These are phyloP conservation scores for Penaeus chinensis DNA, from an alignment of 1,140 invertebrate genomes.

Conservation along the genomic window DNA sequence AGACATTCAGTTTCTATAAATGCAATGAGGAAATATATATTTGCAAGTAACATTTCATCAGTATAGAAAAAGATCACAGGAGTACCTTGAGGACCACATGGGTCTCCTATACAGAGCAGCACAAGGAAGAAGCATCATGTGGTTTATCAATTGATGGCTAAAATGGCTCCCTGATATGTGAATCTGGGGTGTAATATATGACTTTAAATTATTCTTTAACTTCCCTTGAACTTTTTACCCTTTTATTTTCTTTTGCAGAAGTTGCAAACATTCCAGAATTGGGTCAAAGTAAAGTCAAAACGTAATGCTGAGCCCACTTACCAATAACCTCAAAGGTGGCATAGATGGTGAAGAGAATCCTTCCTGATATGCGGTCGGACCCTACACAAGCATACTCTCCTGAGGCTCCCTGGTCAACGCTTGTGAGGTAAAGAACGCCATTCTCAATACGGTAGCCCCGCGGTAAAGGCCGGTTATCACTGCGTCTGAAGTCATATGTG, in stretches of 20 bases:
- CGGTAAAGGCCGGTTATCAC: conserved; percentile 75
- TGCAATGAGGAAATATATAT: too few species aligned
- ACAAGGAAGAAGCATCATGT: conserved; percentile 12
- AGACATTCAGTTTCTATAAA: not conserved
- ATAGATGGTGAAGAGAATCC: conserved; percentile 69
- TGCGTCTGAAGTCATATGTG: conserved; percentile 73
- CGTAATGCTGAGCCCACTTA: conserved; percentile 68
- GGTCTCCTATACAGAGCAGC: conserved; percentile 46
- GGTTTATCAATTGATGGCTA: too few species aligned
- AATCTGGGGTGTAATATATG: too few species aligned
- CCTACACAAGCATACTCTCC: conserved; percentile 85
- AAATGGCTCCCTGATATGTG: too few species aligned
- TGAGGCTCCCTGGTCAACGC: conserved; percentile 75
- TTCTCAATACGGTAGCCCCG: conserved; percentile 72
- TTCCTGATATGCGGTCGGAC: conserved; percentile 69
- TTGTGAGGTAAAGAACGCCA: conserved; percentile 75
- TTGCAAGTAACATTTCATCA: too few species aligned
- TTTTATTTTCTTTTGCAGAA: too few species aligned
- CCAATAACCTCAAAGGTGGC: conserved; percentile 73
- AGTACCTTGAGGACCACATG: conserved; percentile 40
- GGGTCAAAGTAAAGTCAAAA: not conserved
- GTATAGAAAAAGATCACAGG: too few species aligned
- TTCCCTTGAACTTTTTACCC: too few species aligned
- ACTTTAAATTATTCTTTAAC: too few species aligned
- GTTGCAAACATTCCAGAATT: not conserved